These are phyloP conservation scores for Pseudomugil tenellus DNA, from an alignment of 2,797 vertebrate species.

Conservation along the genomic window DNA sequence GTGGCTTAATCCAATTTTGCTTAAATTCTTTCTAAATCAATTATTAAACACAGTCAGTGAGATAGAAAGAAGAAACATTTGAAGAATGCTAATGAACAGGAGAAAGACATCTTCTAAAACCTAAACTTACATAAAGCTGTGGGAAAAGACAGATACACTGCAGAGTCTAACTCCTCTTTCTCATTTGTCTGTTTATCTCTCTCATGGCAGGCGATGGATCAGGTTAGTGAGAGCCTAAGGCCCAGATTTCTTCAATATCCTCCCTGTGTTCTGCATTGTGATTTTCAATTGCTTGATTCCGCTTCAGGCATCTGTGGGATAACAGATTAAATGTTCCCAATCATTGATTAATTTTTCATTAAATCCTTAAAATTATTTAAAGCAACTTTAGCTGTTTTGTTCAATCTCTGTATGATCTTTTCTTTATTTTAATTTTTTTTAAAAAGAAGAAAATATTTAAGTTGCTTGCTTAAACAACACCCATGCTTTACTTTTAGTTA, in stretches of 20 bases:
- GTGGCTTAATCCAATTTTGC: constrained; percentile 52
- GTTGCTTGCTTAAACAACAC: constrained; percentile 45
- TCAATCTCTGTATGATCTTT: neutral
- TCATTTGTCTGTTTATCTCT: constrained; percentile 28
- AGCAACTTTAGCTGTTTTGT: neutral
- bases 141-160: constrained; percentile 52
- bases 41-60: constrained; percentile 14
- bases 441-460: constrained; percentile 21
- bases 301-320: constrained; percentile 19
- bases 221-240: constrained; percentile 45
- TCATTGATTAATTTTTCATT: constrained; percentile 35
- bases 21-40: constrained; percentile 37
- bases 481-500: constrained; percentile 48
- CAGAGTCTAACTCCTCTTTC: constrained; percentile 56
- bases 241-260: constrained; percentile 55
- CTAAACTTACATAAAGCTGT: constrained; percentile 53
- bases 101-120: constrained; percentile 56
- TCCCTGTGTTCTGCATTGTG: constrained; percentile 49
- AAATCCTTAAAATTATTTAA: constrained; percentile 16
- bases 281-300: constrained; percentile 52
- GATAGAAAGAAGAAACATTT: constrained; percentile 13
- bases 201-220: constrained; percentile 57
- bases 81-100: constrained; percentile 36
- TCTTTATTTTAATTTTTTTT: constrained; percentile 10
- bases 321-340: neutral